Base-by-base conservation (phyloP, 1,140 invertebrate genomes). In the Drosophila parabipectinata region DNA sequence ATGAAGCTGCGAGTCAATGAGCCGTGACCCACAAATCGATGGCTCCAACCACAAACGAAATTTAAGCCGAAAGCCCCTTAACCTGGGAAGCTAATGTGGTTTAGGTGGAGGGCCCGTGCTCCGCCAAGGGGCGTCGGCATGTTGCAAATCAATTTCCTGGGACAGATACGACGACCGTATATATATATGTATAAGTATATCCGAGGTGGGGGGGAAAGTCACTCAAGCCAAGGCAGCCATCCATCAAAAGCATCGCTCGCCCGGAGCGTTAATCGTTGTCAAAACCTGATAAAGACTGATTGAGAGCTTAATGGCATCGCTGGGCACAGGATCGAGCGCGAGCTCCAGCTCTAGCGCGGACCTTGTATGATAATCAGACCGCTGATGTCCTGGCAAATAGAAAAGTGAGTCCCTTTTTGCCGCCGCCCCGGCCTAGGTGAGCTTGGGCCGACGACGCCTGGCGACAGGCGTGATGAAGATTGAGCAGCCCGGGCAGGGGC, bases 251-350 rank as follows among this genome's bases (percentile, higher is more conserved):
- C 74, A 69, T 87, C 88, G 67, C 72, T 76, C 83, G 83, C 83
- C 83, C 68, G 37, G 54, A 77, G 83, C 83, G 83, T 88, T 88
- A 88, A 88, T 88, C 83, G 83, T 88, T 88, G 83, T 88, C 83
- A 88, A 88, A 88, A 88, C 83, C 79, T 88, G 83, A 88, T 88
- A 88, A 88, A 88, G 83, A 88, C 83, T 88, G 83, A 88, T 88
- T 88, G 83, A 88, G 83, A 88, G 83, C 83, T 88, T 88, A 88
- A 88, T 83, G 83, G 83, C 83, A 88, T 77, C 45, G 73, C 47
- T 57, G 64, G 54, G 58, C 58, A 32, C 39, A 55, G 39, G 39
- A 60, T 39, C 37, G 53, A 75, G 10, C 6, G 58, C 60, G 51
- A 28, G 26, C 5, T 4, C 26, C 26, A 6, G 26, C 26, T 53